Conservation (phyloP, 1,140 invertebrate genomes). For the Trachymyrmex cornetzi region DNA sequence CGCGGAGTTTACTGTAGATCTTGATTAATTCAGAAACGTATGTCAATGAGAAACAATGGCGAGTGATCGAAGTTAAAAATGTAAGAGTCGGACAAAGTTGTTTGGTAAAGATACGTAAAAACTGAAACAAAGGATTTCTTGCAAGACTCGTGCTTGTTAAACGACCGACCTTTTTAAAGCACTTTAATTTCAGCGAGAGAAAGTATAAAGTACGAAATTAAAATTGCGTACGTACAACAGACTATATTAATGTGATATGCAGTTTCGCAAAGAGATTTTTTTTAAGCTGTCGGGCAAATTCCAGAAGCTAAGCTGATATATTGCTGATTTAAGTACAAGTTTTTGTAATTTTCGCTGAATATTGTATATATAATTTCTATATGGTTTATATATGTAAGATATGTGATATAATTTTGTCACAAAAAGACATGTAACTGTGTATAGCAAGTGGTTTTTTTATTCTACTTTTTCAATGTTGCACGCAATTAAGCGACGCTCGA, state of each 20-base stretch:
- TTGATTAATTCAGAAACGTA: slow-evolving; percentile 68
- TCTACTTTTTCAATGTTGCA: slow-evolving; percentile 6
- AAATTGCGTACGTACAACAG: slow-evolving; percentile 38
- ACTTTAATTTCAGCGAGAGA: slow-evolving; percentile 21
- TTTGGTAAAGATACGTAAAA: slow-evolving; percentile 1
- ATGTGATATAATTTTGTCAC: slow-evolving; percentile 45
- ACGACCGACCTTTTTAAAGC: background rate
- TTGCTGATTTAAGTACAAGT: slow-evolving; percentile 22
- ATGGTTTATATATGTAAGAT: slow-evolving; percentile 13
- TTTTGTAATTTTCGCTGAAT: slow-evolving; percentile 20
- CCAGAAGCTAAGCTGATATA: background rate
- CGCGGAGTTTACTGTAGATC: slow-evolving; percentile 56
- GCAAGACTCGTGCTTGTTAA: background rate
- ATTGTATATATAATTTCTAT: slow-evolving; percentile 48
- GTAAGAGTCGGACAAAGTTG: background rate
- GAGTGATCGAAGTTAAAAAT: slow-evolving; percentile 14
- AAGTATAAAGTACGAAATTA: slow-evolving; percentile 7
- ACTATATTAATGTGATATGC: slow-evolving; percentile 56
- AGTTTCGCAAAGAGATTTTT: background rate
- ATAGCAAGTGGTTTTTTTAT: background rate
- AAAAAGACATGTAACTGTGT: background rate
- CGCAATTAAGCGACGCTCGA: background rate
- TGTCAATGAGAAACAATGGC: background rate
- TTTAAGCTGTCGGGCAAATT: background rate
- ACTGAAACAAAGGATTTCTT: slow-evolving; percentile 11